Evolutionary conservation across 2,113 vertebrate genomes (phyloP).

Genomic region (Megalops atlanticus): DNA sequence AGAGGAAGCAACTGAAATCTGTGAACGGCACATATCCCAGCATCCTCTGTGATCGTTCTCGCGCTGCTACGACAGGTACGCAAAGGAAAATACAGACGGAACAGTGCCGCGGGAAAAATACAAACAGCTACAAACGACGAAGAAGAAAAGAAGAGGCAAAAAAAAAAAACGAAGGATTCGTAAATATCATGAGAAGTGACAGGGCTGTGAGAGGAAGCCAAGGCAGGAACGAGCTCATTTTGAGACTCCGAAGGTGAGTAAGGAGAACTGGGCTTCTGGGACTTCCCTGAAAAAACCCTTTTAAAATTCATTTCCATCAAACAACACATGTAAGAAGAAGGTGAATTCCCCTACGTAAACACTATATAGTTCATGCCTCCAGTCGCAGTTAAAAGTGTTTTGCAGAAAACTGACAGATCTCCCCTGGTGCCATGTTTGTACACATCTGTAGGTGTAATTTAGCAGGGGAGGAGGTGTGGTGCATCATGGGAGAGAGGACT

Average conservation of each 20-base stretch:
- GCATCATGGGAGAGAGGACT: neutral
- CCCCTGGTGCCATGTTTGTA: neutral
- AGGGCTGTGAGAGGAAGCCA: neutral
- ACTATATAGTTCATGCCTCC: conserved; percentile 31
- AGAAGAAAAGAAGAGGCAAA: neutral
- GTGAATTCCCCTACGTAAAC: conserved; percentile 34
- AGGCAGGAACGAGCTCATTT: neutral
- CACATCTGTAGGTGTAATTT: conserved; percentile 22
- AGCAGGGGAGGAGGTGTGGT: neutral
- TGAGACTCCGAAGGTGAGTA: conserved; percentile 5
- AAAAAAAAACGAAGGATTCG: neutral
- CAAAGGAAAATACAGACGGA: neutral
- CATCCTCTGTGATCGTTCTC: neutral
- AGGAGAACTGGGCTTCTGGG: neutral
- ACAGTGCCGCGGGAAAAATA: neutral
- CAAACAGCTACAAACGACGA: neutral
- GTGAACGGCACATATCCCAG: neutral
- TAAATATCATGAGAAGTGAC: neutral
- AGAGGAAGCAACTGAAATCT: no score
- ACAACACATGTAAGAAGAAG: conserved; percentile 31
- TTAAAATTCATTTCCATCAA: conserved; percentile 20
- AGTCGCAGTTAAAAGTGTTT: conserved; percentile 32
- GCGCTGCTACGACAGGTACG: neutral
- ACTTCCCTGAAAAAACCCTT: conserved; percentile 25
- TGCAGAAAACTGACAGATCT: conserved; percentile 18